Base-by-base conservation (phyloP, 2,888 invertebrate species). In the Leucozona laternaria region DNA sequence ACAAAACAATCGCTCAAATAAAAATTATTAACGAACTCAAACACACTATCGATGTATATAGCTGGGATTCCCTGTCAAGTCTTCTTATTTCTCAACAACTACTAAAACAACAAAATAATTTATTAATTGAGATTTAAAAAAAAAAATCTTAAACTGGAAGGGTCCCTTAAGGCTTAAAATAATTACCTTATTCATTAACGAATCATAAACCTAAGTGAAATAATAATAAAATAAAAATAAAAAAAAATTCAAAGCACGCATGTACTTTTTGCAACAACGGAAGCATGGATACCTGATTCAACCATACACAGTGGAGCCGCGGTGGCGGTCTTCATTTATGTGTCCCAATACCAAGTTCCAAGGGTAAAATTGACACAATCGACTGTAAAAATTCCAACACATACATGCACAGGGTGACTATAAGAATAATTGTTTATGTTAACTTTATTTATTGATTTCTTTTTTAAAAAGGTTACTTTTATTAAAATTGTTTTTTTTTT, bases 291-390 rank as follows among this genome's bases (percentile, higher is more conserved):
- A 66, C 31, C 50, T 40, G 22, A 66, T 64, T 58, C 40, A 17
- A 72, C 45, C 73, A 75, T 57, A 58, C 73, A 75, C 62, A 58
- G 45, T 37, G 60, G 73, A 28, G 43, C 62, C 31, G 15, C 31
- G 34, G 55, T 40, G 58, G 58, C 58, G 68, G 50, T 60, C 17
- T 55, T 73, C 71, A 57, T 53, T 58, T n/a, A 45, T 68, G n/a
- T 78, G 78, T 70, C 70, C 71, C 70, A 75, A 64, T 17, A 7
- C 10, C 11, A 31, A 17, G 37, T 68, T 62, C 75, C 79, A 76
- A 57, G 75, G 80, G 50, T 66, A 79, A 66, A 71, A 66, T 72
- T 84, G 84, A 84, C 84, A 76, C 80, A 84, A 48, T 70, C 70
- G 80, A 22, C 75, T 11, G 76, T 71, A 80, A 71, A 80, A 79